Evolutionary conservation across 2,113 vertebrate genomes (phyloP).

Genomic region (Gymnarchus niloticus): DNA sequence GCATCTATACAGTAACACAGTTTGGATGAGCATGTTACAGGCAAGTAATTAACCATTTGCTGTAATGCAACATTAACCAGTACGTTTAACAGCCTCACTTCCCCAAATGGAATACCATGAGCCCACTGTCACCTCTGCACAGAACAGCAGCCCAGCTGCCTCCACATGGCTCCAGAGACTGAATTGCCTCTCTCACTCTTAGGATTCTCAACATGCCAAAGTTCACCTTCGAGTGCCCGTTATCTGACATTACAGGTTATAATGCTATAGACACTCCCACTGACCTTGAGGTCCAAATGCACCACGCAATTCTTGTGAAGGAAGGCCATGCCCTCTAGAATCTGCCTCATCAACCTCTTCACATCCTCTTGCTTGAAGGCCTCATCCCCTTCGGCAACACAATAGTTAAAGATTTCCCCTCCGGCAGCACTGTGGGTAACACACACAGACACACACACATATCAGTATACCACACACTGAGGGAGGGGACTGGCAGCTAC

Average conservation of each 20-base stretch:
- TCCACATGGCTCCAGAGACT: neutral
- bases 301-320: constrained; percentile 60
- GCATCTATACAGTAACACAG: neutral
- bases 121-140: neutral
- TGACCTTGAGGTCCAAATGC: constrained; percentile 67
- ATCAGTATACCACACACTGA: constrained; percentile 10
- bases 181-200: neutral
- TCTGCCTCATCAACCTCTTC: constrained; percentile 66
- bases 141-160: neutral
- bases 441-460: constrained; percentile 10
- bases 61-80: too few species aligned
- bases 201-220: neutral
- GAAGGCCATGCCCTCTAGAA: constrained; percentile 62
- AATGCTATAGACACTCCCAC: neutral
- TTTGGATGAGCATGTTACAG: too few species aligned
- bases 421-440: constrained; percentile 57
- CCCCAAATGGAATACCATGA: neutral
- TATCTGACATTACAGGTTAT: neutral
- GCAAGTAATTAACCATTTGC: too few species aligned
- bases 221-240: neutral
- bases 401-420: constrained; percentile 68
- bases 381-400: constrained; percentile 61
- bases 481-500: neutral
- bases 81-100: neutral
- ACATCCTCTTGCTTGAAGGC: constrained; percentile 62